Evolutionary conservation across 23 tunicate genomes (phyloP).

Genomic region (Trididemnum nubilum): DNA sequence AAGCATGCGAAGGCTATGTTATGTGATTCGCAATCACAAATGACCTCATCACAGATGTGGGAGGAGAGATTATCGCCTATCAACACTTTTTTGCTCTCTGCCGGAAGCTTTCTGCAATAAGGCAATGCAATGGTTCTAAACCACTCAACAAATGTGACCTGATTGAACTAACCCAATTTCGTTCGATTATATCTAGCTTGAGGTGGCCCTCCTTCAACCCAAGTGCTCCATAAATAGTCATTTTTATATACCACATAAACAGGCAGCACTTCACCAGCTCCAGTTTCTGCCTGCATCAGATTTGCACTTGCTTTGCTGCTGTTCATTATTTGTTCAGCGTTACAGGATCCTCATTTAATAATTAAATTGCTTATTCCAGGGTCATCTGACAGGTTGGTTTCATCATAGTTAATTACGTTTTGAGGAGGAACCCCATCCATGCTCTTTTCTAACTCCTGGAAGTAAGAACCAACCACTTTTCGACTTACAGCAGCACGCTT

Average conservation of each 20-base stretch:
- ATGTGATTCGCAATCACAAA: background rate
- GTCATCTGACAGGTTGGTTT: no score
- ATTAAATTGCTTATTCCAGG: background rate
- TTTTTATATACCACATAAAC: background rate
- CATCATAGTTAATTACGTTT: no score
- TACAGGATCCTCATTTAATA: background rate
- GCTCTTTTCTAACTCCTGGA: no score
- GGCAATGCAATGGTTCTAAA: background rate
- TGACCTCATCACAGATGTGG: background rate
- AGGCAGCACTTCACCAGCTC: background rate
- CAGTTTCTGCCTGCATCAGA: background rate
- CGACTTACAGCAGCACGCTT: background rate
- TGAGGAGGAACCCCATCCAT: no score
- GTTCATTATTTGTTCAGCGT: background rate
- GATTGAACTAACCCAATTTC: background rate
- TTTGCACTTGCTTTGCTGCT: background rate
- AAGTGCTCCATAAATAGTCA: background rate
- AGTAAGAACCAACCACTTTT: background rate
- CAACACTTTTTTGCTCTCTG: background rate
- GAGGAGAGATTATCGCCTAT: slow-evolving; percentile 1
- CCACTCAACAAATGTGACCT: background rate
- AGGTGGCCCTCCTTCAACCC: background rate
- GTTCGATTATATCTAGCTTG: background rate
- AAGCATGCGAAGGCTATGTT: no score
- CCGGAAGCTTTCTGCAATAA: background rate